phyloP scores from a whole-genome alignment of 2,888 invertebrate species.

The Eurytoma californica region DNA sequence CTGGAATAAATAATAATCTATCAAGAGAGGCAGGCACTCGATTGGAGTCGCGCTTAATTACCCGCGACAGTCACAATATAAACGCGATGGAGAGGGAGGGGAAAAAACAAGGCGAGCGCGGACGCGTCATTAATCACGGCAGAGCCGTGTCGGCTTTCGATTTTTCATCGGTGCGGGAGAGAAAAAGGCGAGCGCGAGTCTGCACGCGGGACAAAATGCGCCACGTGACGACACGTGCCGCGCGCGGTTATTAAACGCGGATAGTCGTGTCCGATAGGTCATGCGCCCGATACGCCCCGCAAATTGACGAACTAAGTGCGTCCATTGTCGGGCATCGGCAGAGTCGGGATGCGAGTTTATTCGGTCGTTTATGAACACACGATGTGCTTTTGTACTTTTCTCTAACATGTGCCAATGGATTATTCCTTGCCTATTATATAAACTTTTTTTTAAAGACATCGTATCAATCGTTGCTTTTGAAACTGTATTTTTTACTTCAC shows the following conservation, averaged over 20 bases:
- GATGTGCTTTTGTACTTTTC: no score
- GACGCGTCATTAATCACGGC: constrained; percentile 40
- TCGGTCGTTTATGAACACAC: background rate
- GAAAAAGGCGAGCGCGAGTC: background rate
- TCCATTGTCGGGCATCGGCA: constrained; percentile 6
- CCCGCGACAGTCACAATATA: constrained; percentile 15
- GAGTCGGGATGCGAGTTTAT: background rate
- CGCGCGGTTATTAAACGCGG: constrained; percentile 6
- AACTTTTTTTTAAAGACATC: no score
- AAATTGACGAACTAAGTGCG: constrained; percentile 47
- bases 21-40: background rate
- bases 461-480: no score
- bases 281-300: background rate
- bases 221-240: constrained; percentile 73
- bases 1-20: background rate
- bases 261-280: constrained; percentile 16
- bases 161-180: constrained; percentile 23
- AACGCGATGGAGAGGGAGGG: background rate
- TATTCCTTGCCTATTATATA: no score
- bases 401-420: no score
- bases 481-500: no score
- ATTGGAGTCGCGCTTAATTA: constrained; percentile 35
- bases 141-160: constrained; percentile 6
- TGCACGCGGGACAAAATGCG: constrained; percentile 53
- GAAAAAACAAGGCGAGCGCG: constrained; percentile 1